These are phyloP conservation scores for Epinephelus cyanopodus DNA, from an alignment of 2,113 vertebrate genomes.

Conservation along the genomic window DNA sequence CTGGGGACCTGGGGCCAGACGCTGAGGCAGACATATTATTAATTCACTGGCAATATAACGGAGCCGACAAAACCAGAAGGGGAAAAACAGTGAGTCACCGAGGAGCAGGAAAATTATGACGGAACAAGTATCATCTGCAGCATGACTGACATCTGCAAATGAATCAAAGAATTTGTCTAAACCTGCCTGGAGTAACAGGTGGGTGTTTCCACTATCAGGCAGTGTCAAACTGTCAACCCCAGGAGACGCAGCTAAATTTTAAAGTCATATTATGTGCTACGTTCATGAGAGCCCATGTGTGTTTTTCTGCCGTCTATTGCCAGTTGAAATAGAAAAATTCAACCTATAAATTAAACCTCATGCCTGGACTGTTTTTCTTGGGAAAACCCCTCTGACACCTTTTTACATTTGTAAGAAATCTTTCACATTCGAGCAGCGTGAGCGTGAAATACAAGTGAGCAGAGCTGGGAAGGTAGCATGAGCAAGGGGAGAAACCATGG, in stretches of 20 bases:
- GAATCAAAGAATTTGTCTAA: constrained; percentile 17
- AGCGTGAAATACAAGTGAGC: not conserved
- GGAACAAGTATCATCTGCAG: constrained; percentile 26
- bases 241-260: not conserved
- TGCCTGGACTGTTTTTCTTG: not conserved
- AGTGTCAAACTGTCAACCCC: constrained; percentile 10
- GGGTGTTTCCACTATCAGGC: constrained; percentile 27
- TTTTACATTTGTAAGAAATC: constrained; percentile 2
- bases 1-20: constrained; percentile 51
- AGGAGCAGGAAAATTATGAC: constrained; percentile 10
- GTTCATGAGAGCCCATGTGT: not conserved
- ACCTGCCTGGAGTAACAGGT: constrained; percentile 46
- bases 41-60: constrained; percentile 40
- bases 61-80: constrained; percentile 37
- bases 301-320: not conserved
- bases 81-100: constrained; percentile 64
- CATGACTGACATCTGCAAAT: constrained; percentile 8
- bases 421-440: constrained; percentile 2
- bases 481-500: not conserved
- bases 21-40: constrained; percentile 61
- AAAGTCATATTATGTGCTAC: not conserved
- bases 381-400: not conserved
- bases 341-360: not conserved
- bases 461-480: not conserved
- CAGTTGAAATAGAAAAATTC: not conserved